Base-by-base conservation (phyloP, 2,888 invertebrate genomes). In the Elysia crispata region DNA sequence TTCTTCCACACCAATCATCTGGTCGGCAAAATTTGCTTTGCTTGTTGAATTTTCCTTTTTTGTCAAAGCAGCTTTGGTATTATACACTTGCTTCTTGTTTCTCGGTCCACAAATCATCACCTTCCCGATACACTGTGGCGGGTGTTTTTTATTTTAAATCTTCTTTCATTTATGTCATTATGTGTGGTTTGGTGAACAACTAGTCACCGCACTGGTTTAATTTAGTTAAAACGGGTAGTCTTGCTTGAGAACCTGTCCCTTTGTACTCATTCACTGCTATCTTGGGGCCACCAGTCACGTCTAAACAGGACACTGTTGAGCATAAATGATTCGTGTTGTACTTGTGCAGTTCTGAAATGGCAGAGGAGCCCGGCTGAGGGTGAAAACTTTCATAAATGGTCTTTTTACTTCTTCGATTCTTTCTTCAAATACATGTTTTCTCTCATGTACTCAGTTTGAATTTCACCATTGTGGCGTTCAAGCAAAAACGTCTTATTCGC, bases 11-110 rank as follows among this genome's bases (percentile, higher is more conserved):
- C 15, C 72, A 30, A 31, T 18, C 49, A 72, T 49, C 49, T 41
- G 50, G 72, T 72, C 72, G n/a, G 72, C 72, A 72, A 72, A 72
- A 31, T 69, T 69, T 25, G 69, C 69, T n/a, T 69, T 69, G 64
- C 25, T 64, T 20, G 23, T 64, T 64, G 64, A 23, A 64, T 64
- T 64, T 64, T 64, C 64, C 64, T 64, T 64, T 64, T 64, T 64
- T 11, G 64, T 64, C 64, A 64, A 15, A 64, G 64, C 64, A 64
- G 23, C 18, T 64, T 64, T 64, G 64, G 64, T 64, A 64, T 64
- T 64, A 23, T 64, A 64, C 64, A 64, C 64, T 64, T 64, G 64
- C 23, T 64, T 64, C 64, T 64, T 64, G 23, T 64, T 64, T 64
- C 64, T 64, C 64, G 64, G 64, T 64, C 64, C 64, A 64, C 23